Evolutionary conservation across 2,888 invertebrate genomes (phyloP).

Genomic region (Eristalis arbustorum): DNA sequence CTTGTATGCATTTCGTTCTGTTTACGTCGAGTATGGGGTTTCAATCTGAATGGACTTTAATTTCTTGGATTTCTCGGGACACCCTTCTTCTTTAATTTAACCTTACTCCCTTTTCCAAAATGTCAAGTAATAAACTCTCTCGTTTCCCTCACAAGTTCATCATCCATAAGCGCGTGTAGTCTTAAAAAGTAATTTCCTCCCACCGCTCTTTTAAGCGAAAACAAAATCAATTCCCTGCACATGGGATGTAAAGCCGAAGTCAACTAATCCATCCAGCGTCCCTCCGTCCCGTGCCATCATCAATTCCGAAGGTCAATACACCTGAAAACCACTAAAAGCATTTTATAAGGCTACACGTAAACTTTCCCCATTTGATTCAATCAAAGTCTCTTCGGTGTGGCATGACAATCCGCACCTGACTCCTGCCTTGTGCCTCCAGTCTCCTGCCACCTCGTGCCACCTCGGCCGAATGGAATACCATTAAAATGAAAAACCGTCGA

Average conservation of each 20-base stretch:
- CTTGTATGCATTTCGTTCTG: no score
- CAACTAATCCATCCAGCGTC: neutral
- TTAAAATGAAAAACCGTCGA: constrained; percentile 15
- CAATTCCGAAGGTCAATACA: constrained; percentile 2
- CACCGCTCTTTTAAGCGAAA: neutral
- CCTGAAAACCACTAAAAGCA: constrained; percentile 15
- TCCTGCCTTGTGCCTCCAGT: no score
- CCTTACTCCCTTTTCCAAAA: no score
- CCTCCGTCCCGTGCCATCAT: neutral
- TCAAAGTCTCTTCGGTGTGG: neutral
- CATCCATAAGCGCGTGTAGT: neutral
- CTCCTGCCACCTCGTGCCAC: no score
- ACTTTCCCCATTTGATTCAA: constrained; percentile 25
- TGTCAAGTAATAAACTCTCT: neutral
- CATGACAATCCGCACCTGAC: neutral
- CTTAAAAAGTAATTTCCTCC: neutral
- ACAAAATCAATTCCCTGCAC: neutral
- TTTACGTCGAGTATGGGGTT: no score
- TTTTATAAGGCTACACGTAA: constrained; percentile 2
- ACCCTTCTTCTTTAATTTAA: no score
- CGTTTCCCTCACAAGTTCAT: neutral
- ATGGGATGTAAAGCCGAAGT: neutral
- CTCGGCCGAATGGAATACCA: neutral
- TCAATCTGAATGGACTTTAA: no score
- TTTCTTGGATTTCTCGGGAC: no score